A percentile compares a stretch with the other conserved stretches of the same genome.
Conservation (phyloP, 2,113 vertebrate genomes). For the Passer montanus region DNA sequence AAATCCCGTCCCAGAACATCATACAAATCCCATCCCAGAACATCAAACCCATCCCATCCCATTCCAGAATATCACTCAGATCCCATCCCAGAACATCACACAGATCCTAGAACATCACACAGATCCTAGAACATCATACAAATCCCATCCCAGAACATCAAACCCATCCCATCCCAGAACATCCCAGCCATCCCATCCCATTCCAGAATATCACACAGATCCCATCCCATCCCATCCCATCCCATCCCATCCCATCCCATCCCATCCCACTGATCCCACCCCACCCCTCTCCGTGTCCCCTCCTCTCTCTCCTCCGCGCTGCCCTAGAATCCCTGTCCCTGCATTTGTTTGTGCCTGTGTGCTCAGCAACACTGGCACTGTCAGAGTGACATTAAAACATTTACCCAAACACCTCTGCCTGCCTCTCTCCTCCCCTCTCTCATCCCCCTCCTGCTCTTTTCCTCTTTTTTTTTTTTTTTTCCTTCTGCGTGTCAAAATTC, state of each 20-base stretch:
- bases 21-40: too few relatives aligned
- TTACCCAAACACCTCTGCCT: conserved; percentile 11
- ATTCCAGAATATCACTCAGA: too few relatives aligned
- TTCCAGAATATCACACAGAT: background rate
- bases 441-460: background rate
- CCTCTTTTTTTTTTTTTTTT: background rate
- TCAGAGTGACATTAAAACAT: background rate
- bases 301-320: background rate
- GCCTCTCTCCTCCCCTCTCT: conserved; percentile 15
- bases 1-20: too few relatives aligned
- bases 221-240: background rate
- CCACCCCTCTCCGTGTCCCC: background rate
- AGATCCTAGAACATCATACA: background rate
- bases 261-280: background rate
- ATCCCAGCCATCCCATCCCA: background rate
- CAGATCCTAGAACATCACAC: too few relatives aligned
- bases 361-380: background rate
- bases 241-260: background rate
- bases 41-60: too few relatives aligned
- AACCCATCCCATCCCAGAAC: background rate
- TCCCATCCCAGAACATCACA: too few relatives aligned
- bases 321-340: background rate
- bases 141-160: background rate
- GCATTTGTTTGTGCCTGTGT: background rate
- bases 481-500: background rate